These are phyloP conservation scores for Epinephelus lanceolatus DNA, from an alignment of 2,113 vertebrate genomes.

Conservation along the genomic window DNA sequence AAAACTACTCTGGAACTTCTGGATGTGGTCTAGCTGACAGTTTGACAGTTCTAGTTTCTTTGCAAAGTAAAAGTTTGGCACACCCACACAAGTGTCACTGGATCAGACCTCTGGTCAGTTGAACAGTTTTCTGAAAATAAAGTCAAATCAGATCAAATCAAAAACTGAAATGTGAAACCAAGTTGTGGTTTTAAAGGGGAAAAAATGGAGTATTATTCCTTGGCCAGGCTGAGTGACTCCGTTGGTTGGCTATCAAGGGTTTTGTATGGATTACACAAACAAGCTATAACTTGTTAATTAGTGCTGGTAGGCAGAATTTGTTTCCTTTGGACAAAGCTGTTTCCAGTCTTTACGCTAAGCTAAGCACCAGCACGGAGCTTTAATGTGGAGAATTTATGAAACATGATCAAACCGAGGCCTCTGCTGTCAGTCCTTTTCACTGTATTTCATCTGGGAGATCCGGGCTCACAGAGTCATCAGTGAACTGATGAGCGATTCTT, in stretches of 20 bases:
- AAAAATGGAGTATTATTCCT: neutral
- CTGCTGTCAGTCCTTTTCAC: conserved; percentile 9
- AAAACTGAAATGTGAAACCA: no score
- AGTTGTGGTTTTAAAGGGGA: neutral
- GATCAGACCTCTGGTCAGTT: no score
- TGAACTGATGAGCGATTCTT: conserved; percentile 3
- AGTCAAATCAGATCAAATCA: no score
- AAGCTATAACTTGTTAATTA: neutral
- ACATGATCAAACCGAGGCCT: conserved; percentile 29
- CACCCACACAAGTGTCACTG: no score
- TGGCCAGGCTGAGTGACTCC: no score
- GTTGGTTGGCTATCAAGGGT: neutral
- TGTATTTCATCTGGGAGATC: conserved; percentile 6
- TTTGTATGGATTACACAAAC: neutral
- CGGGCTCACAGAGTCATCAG: conserved; percentile 1
- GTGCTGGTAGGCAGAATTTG: neutral
- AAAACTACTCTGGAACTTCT: no score
- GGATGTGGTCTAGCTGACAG: no score
- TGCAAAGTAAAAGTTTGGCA: no score
- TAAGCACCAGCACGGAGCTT: neutral
- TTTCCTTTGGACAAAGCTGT: neutral
- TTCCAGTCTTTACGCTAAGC: neutral
- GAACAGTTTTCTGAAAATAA: no score
- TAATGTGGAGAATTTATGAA: neutral
- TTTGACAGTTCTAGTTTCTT: no score